These are phyloP conservation scores for Pseudolycoriella hygida DNA, from an alignment of 2,888 invertebrate genomes.

Conservation along the genomic window DNA sequence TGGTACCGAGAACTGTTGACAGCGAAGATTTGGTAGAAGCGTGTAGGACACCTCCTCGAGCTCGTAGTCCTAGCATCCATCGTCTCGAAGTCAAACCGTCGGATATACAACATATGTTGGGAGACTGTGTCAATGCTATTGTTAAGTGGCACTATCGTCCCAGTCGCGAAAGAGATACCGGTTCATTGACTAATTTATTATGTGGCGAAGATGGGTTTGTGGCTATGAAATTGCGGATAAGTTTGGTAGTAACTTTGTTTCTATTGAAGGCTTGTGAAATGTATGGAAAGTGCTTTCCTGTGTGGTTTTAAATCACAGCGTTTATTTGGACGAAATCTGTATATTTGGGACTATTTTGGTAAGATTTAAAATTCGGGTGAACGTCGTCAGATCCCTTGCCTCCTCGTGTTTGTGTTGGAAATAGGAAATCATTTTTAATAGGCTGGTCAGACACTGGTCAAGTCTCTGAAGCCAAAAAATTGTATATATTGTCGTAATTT, in stretches of 20 bases:
- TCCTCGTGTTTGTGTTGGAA: too few species aligned
- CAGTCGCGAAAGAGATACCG: conserved; percentile 61
- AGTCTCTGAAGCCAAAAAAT: too few species aligned
- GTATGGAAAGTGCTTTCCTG: conserved; percentile 88
- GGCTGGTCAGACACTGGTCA: too few species aligned
- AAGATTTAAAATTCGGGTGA: too few species aligned
- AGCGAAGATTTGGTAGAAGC: conserved; percentile 40
- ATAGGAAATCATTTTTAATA: too few species aligned
- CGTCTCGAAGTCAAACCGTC: conserved; percentile 41
- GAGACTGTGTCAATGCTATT: conserved; percentile 90
- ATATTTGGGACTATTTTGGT: conserved; percentile 98
- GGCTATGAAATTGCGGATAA: too few species aligned
- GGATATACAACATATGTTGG: conserved; percentile 31
- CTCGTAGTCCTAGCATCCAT: conserved; percentile 47
- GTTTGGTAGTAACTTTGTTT: too few species aligned
- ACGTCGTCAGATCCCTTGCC: too few species aligned
- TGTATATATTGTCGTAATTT: too few species aligned
- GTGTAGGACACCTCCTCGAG: conserved; percentile 48
- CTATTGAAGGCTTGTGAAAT: conserved; percentile 47
- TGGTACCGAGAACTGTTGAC: conserved; percentile 44
- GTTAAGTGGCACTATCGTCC: conserved; percentile 91
- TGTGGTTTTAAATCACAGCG: conserved; percentile 87
- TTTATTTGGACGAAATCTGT: conserved; percentile 84
- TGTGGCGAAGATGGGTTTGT: conserved; percentile 77
- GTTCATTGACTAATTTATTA: conserved; percentile 72